Base-by-base conservation (phyloP, 2,888 invertebrate genomes). In the Nephrotoma flavescens region DNA sequence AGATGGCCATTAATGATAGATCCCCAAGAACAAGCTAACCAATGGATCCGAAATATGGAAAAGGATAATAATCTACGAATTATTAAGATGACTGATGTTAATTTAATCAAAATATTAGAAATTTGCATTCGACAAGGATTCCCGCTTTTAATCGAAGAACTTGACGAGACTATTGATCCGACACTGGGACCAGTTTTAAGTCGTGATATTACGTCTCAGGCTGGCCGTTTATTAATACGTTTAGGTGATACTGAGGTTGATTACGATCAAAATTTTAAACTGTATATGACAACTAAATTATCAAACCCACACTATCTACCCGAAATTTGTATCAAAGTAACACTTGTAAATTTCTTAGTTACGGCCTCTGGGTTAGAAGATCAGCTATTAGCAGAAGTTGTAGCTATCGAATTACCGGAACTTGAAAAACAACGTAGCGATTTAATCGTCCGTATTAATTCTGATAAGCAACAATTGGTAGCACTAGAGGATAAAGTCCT, bases 291-390 rank as follows among this genome's bases (percentile, higher is more conserved):
- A 0, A 97, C 98, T 0, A 98, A 98, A 91, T 92, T 98, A 87
- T 94, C 97, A 0, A 98, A 98, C 92, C 98, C 98, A 0, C 98
- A 98, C 92, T 98, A 97, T 91, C 92, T 98, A 88, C 98, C 98
- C 0, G 98, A 98, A 91, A 94, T 97, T 88, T 97, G 98, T 90
- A 97, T 97, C 87, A 97, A 97, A 92, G 98, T 98, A 0, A 97
- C 97, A 0, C 93, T 98, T 11, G 96, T 98, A 6, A 98, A 98
- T 92, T 98, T 98, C 90, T 96, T 97, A 86, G 98, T 98, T 47
- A 98, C 98, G 0, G 94, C 95, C 0, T 95, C 95, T 85, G 98
- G 98, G 3, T 92, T 98, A 3, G 98, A 98, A 91, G 98, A 98
- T 91, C 98, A 98, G 90, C 92, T 98, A 57, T 92, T 98, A 71